Percentiles rank a stretch among this genome's conserved stretches.
Conservation (phyloP, 2,888 invertebrate species). For the Podotricha telesiphe region DNA sequence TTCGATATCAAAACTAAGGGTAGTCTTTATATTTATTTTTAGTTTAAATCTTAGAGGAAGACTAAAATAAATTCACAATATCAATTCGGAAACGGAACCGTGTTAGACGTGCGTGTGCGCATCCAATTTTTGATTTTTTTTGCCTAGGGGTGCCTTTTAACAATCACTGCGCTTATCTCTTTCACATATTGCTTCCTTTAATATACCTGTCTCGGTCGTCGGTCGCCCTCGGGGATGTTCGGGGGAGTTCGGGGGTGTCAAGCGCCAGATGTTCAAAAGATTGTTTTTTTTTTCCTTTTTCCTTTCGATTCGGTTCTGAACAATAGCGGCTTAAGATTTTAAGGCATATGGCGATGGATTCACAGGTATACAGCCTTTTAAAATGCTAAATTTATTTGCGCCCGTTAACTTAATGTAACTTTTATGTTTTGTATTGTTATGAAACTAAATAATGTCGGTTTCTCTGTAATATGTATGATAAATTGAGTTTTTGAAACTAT, state of each 20-base stretch:
- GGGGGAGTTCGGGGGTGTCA: slow-evolving; percentile 62
- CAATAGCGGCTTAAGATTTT: slow-evolving; percentile 58
- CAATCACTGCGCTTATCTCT: slow-evolving; percentile 41
- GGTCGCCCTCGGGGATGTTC: slow-evolving; percentile 60
- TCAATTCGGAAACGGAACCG: slow-evolving; percentile 64
- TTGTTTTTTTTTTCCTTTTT: slow-evolving; percentile 52
- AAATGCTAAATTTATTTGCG: slow-evolving; percentile 37
- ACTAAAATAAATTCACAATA: slow-evolving; percentile 47
- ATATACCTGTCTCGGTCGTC: slow-evolving; percentile 51
- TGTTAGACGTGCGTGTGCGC: slow-evolving; percentile 58
- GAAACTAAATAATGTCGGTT: slow-evolving; percentile 7
- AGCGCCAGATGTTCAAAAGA: slow-evolving; percentile 64
- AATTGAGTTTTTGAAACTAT: slow-evolving; percentile 14
- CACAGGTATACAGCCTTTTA: slow-evolving; percentile 54
- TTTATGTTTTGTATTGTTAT: slow-evolving; percentile 22
- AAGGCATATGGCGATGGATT: slow-evolving; percentile 53
- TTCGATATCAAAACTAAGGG: not conserved
- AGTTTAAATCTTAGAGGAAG: slow-evolving; percentile 1
- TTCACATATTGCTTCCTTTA: slow-evolving; percentile 28
- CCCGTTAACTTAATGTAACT: slow-evolving; percentile 30
- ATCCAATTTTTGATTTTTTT: slow-evolving; percentile 56
- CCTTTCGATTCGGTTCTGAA: slow-evolving; percentile 57
- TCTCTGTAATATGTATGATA: slow-evolving; percentile 3
- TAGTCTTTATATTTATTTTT: not conserved
- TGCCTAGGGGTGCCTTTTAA: slow-evolving; percentile 54